These are phyloP conservation scores for Poeciliopsis prolifica DNA, from an alignment of 2,113 vertebrate species.

Conservation along the genomic window DNA sequence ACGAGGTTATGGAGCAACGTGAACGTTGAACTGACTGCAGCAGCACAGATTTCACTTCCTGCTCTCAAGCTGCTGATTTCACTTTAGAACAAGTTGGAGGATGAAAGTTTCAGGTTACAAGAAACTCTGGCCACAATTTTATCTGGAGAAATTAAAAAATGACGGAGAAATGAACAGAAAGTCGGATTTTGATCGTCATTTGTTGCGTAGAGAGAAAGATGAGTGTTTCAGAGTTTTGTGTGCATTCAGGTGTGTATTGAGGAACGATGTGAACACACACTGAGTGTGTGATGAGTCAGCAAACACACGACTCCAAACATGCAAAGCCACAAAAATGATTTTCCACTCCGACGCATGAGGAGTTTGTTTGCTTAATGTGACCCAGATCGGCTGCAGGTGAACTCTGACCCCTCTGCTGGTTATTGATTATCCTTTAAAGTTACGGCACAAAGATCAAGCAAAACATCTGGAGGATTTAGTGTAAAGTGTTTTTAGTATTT, in stretches of 20 bases:
- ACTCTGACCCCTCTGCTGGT: conserved; percentile 39
- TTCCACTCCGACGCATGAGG: not conserved
- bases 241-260: not conserved
- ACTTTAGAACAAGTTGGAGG: not conserved
- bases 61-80: not conserved
- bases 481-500: not conserved
- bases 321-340: no score
- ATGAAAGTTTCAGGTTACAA: not conserved
- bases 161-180: not conserved
- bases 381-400: not conserved
- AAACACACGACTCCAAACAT: conserved; percentile 51
- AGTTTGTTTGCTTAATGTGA: not conserved
- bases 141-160: not conserved
- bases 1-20: not conserved
- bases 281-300: conserved; percentile 50
- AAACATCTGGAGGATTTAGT: not conserved
- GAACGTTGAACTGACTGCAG: not conserved
- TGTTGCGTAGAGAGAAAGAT: not conserved
- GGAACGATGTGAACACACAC: not conserved
- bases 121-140: not conserved
- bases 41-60: not conserved
- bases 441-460: not conserved
- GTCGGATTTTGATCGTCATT: not conserved
- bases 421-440: not conserved
- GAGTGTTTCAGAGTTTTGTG: not conserved